phyloP scores from a whole-genome alignment of 2,888 invertebrate genomes.

The Drosophila gaucha region DNA sequence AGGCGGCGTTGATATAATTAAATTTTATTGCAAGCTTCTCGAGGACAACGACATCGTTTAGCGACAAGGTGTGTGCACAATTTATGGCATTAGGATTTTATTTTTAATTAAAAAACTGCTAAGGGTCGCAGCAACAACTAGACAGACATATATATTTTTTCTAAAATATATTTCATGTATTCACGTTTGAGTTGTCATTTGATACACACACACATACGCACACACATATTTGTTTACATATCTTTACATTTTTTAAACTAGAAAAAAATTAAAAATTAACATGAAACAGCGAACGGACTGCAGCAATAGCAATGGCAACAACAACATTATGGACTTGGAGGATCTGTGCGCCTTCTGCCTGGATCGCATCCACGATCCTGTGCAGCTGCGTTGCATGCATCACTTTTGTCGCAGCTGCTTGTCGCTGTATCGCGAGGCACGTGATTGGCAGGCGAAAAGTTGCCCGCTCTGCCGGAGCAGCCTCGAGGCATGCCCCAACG shows the following conservation, averaged over 20 bases:
- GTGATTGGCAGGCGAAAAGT: conserved; percentile 49
- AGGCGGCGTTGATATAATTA: conserved; percentile 76
- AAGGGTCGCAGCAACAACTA: conserved; percentile 22
- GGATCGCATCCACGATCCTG: conserved; percentile 43
- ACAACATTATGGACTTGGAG: conserved; percentile 1
- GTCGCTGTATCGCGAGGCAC: conserved; percentile 40
- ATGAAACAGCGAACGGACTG: conserved; percentile 1
- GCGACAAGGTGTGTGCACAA: conserved; percentile 42
- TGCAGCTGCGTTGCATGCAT: conserved; percentile 52
- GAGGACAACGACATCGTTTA: conserved; percentile 47
- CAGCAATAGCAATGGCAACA: not conserved
- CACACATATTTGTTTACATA: not conserved
- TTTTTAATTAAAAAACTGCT: conserved; percentile 77
- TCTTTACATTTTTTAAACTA: not conserved
- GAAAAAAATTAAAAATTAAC: not conserved
- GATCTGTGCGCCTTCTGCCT: conserved; percentile 58
- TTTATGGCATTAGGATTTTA: conserved; percentile 59
- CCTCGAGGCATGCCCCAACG: not conserved
- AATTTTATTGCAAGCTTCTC: conserved; percentile 71
- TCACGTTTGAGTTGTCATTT: conserved; percentile 5
- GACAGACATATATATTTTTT: not conserved
- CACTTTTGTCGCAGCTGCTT: conserved; percentile 55
- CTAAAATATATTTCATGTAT: not conserved
- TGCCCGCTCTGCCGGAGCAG: conserved; percentile 60
- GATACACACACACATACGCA: not conserved